Percentiles rank a stretch among this genome's conserved stretches.
These are phyloP conservation scores for Liposcelis brunnea DNA, from an alignment of 2,888 invertebrate genomes.

Conservation along the genomic window DNA sequence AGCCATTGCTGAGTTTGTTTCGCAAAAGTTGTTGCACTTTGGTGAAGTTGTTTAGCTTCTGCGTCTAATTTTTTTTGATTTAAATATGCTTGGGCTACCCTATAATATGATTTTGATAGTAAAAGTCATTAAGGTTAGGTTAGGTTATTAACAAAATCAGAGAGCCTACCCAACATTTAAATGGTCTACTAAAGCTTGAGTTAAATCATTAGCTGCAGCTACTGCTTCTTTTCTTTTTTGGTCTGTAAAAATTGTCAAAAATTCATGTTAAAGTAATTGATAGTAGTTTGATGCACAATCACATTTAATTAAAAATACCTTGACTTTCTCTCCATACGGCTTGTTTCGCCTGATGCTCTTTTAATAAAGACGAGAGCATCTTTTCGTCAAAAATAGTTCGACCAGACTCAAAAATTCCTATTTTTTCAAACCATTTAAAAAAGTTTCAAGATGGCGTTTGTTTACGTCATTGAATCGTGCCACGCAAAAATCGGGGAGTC, in stretches of 20 bases:
- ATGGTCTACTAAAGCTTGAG: conserved; percentile 89
- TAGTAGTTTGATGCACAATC: conserved; percentile 13
- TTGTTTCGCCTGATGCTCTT: conserved; percentile 74
- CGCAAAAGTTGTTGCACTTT: conserved; percentile 84
- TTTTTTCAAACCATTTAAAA: no score
- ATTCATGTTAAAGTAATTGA: no score
- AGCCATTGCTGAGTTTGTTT: conserved; percentile 97
- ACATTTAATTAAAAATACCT: conserved; percentile 33
- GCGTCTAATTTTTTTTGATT: conserved; percentile 96
- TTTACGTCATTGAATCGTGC: no score
- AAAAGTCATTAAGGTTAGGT: background rate
- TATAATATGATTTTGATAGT: no score
- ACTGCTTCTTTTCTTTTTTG: conserved; percentile 85
- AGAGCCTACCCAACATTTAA: conserved; percentile 80
- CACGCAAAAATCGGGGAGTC: no score
- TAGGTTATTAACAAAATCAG: background rate
- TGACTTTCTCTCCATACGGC: conserved; percentile 60
- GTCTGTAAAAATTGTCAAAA: conserved; percentile 65
- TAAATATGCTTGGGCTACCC: conserved; percentile 93
- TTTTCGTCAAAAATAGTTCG: conserved; percentile 18
- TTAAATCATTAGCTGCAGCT: conserved; percentile 78
- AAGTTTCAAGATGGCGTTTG: no score
- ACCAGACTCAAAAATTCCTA: no score
- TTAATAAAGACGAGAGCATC: conserved; percentile 72
- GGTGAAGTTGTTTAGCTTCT: conserved; percentile 89